phyloP scores from a whole-genome alignment of 2,888 invertebrate genomes.

The Eilema sororculum region DNA sequence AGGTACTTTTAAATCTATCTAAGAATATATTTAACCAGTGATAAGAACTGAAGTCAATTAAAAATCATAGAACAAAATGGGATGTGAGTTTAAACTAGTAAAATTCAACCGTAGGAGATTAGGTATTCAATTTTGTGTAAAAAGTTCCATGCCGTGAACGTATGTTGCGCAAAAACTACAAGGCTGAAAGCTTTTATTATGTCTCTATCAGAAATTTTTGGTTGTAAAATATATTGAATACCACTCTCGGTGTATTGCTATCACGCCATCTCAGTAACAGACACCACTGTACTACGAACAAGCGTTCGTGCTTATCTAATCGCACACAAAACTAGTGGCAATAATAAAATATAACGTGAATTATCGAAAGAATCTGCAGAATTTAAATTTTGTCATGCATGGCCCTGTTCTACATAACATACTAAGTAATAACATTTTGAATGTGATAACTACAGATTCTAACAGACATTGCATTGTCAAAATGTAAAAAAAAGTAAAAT shows the following conservation, averaged over 20 bases:
- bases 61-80: background rate
- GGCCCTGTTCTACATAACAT: background rate
- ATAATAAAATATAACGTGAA: constrained; percentile 15
- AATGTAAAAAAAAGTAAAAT: too few species aligned
- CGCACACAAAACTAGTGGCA: constrained; percentile 47
- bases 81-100: too few species aligned
- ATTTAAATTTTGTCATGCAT: background rate
- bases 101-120: too few species aligned
- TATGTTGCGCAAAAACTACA: constrained; percentile 57
- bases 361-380: constrained; percentile 3
- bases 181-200: constrained; percentile 59
- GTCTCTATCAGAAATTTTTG: constrained; percentile 56
- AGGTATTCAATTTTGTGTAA: constrained; percentile 45
- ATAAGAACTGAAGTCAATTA: background rate
- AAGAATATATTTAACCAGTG: too few species aligned
- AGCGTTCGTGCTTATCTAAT: constrained; percentile 50
- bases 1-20: too few species aligned
- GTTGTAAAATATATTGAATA: constrained; percentile 52
- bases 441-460: background rate
- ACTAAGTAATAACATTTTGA: background rate
- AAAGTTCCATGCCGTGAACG: constrained; percentile 53
- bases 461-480: background rate
- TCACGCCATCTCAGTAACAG: constrained; percentile 37
- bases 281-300: constrained; percentile 21
- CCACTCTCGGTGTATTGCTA: constrained; percentile 26